Percentiles rank a stretch among this genome's conserved stretches.
Conservation (phyloP, 2,113 vertebrate genomes). For the Calonectris borealis region DNA sequence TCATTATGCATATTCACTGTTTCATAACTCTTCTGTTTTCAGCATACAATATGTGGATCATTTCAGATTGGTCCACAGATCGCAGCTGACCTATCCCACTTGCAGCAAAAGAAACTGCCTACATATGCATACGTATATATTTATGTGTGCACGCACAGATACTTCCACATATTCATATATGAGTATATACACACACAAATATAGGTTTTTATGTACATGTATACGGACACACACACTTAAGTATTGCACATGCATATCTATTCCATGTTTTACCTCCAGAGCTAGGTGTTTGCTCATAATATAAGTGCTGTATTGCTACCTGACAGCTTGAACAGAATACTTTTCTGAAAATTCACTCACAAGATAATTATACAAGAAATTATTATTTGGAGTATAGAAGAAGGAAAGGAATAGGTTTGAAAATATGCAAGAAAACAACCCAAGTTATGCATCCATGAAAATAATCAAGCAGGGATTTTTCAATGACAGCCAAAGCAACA, state of each 20-base stretch:
- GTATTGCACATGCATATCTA: no score
- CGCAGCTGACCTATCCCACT: neutral
- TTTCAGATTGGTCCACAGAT: neutral
- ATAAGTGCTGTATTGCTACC: neutral
- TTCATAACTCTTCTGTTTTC: neutral
- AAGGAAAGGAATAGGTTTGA: neutral
- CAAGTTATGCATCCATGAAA: neutral
- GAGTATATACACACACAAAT: neutral
- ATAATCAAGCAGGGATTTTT: neutral
- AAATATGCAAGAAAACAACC: neutral
- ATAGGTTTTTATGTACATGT: neutral
- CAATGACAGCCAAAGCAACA: neutral
- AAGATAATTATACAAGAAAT: neutral
- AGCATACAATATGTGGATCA: neutral
- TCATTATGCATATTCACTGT: neutral
- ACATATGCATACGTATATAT: rapidly evolving
- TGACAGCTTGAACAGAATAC: neutral
- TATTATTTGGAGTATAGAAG: neutral
- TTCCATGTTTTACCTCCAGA: neutral
- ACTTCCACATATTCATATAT: neutral
- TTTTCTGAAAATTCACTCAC: neutral
- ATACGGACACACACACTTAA: neutral
- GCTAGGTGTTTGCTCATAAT: neutral
- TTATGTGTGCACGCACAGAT: neutral
- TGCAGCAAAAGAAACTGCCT: neutral